phyloP scores from a whole-genome alignment of 2,113 vertebrate species.

The Oxyura jamaicensis region DNA sequence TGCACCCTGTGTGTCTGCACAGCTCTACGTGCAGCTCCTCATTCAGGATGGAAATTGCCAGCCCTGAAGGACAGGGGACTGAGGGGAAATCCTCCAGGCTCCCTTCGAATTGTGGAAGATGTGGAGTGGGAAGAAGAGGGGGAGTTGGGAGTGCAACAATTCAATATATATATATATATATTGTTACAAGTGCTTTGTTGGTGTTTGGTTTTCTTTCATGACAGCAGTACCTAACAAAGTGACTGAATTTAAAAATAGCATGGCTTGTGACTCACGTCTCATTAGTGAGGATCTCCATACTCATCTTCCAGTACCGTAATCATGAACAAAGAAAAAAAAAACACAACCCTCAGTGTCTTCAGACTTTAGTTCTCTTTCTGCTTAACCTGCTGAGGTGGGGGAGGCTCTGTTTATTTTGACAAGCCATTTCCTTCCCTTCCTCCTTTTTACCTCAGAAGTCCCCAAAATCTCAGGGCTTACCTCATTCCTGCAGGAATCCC shows the following conservation, averaged over 20 bases:
- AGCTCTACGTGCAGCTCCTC: not conserved
- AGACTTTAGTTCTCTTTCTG: not conserved
- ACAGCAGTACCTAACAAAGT: slow-evolving; percentile 31
- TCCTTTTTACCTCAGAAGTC: not conserved
- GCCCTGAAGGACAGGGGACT: not conserved
- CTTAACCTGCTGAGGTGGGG: not conserved
- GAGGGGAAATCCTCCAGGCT: not conserved
- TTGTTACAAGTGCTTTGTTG: not conserved
- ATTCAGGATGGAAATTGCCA: not conserved
- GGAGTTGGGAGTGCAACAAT: not conserved
- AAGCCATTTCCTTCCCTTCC: not conserved
- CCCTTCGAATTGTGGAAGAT: not conserved
- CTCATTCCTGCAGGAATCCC: not conserved
- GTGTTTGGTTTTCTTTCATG: slow-evolving; percentile 24
- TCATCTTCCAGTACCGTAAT: not conserved
- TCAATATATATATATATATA: not conserved
- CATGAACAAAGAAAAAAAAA: not conserved
- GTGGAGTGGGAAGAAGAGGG: not conserved
- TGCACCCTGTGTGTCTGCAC: not conserved
- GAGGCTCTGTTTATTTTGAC: not conserved
- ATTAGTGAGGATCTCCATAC: slow-evolving; percentile 4
- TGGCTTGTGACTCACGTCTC: slow-evolving; percentile 29
- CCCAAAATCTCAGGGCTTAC: not conserved
- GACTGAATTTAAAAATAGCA: not conserved
- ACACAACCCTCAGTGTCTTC: not conserved